Conservation (phyloP, 2,888 invertebrate genomes). For the Smittia aterrima region DNA sequence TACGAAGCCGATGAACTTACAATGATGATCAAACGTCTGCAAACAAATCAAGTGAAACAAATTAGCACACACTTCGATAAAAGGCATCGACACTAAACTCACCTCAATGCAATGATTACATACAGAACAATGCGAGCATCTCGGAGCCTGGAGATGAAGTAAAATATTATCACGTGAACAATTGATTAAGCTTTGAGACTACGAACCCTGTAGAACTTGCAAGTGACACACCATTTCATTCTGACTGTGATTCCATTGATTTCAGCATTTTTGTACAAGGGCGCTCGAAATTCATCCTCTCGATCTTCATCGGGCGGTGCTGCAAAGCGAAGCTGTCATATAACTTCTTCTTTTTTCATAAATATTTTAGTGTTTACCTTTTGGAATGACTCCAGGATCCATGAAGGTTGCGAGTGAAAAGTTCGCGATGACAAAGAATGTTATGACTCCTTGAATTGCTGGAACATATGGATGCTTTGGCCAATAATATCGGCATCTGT, state of each 20-base stretch:
- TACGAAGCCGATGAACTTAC: slow-evolving; percentile 83
- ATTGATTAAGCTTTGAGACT: slow-evolving; percentile 61
- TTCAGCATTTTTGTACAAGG: slow-evolving; percentile 94
- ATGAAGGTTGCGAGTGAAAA: slow-evolving; percentile 98
- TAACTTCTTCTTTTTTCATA: neutral
- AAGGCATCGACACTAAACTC: slow-evolving; percentile 31
- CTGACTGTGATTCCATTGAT: slow-evolving; percentile 97
- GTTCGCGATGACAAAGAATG: slow-evolving; percentile 97
- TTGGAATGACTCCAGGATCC: slow-evolving; percentile 98
- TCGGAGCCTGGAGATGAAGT: neutral
- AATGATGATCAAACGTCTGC: slow-evolving; percentile 99
- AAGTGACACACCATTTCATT: slow-evolving; percentile 99
- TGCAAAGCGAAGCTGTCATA: slow-evolving; percentile 50
- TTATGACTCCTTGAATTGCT: slow-evolving; percentile 89
- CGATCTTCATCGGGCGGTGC: slow-evolving; percentile 95
- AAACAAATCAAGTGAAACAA: slow-evolving; percentile 50
- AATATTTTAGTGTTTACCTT: slow-evolving; percentile 66
- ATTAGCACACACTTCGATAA: slow-evolving; percentile 17
- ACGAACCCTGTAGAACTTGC: slow-evolving; percentile 95
- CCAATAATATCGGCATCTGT: slow-evolving; percentile 84
- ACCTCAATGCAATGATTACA: slow-evolving; percentile 99
- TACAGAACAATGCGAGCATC: slow-evolving; percentile 89
- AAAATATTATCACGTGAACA: slow-evolving; percentile 55
- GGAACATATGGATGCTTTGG: slow-evolving; percentile 84
- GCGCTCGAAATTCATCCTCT: slow-evolving; percentile 96